Evolutionary conservation across 2,797 vertebrate genomes (phyloP).

Genomic region (Holocentrus rufus): DNA sequence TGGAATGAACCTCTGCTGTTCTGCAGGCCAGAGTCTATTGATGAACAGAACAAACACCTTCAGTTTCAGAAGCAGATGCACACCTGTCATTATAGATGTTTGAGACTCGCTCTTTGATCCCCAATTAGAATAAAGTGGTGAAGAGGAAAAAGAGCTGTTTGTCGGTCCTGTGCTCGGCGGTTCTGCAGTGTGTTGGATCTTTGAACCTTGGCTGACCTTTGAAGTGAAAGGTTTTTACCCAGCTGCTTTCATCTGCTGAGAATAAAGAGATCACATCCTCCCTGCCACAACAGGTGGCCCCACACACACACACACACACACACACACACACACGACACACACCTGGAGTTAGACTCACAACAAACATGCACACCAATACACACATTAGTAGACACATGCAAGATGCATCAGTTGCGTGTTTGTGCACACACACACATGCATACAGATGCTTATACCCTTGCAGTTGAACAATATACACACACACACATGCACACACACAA

Average conservation of each 20-base stretch:
- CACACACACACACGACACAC: background rate
- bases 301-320: slow-evolving; percentile 7
- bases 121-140: background rate
- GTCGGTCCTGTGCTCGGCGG: slow-evolving; percentile 16
- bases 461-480: background rate
- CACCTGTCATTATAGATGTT: slow-evolving; percentile 5
- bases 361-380: background rate
- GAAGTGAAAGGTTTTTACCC: slow-evolving; percentile 35
- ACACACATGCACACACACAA: background rate
- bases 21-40: too few relatives aligned
- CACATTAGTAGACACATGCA: background rate
- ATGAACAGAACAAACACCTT: slow-evolving; percentile 1
- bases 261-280: slow-evolving; percentile 42
- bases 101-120: slow-evolving; percentile 12
- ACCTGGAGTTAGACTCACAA: background rate
- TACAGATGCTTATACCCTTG: too few relatives aligned
- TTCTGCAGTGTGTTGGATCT: too few relatives aligned
- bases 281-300: slow-evolving; percentile 46
- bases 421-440: too few relatives aligned
- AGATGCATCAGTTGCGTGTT: background rate
- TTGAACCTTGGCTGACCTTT: slow-evolving; percentile 47
- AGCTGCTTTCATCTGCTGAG: slow-evolving; percentile 53
- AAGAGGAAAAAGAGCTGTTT: slow-evolving; percentile 27
- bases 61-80: background rate
- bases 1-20: too few relatives aligned